A percentile compares a stretch with the other conserved stretches of the same genome.
Conservation (phyloP, 2,797 vertebrate genomes). For the Erithacus rubecula region DNA sequence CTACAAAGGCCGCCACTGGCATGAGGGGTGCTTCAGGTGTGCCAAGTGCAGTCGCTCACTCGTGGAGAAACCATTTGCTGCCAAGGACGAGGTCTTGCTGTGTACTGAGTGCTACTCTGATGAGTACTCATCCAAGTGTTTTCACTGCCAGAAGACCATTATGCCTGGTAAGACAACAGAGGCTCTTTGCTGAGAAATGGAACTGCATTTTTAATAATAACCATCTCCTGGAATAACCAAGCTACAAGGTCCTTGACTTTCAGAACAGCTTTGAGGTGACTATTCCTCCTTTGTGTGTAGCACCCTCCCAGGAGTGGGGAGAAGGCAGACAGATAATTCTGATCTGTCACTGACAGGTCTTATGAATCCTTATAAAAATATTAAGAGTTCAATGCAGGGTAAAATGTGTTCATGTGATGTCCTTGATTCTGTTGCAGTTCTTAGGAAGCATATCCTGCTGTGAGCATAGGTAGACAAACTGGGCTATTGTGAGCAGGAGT, state of each 20-base stretch:
- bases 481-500: background rate
- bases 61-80: conserved; percentile 94
- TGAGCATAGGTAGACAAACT: background rate
- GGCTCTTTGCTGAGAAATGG: background rate
- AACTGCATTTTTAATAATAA: background rate
- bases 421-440: background rate
- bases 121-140: conserved; percentile 93
- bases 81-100: conserved; percentile 89
- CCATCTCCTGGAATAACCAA: background rate
- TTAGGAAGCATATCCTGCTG: fast-evolving
- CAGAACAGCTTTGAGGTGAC: background rate
- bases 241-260: background rate
- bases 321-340: background rate
- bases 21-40: conserved; percentile 92
- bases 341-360: background rate
- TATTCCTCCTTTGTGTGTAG: background rate
- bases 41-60: conserved; percentile 86
- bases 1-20: conserved; percentile 95
- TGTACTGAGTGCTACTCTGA: conserved; percentile 92
- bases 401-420: background rate
- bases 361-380: background rate
- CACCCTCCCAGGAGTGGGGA: background rate
- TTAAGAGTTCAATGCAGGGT: background rate
- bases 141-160: conserved; percentile 90
- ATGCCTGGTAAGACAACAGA: conserved; percentile 87